These are phyloP conservation scores for Hypercompe scribonia DNA, from an alignment of 2,888 invertebrate species.

Conservation along the genomic window DNA sequence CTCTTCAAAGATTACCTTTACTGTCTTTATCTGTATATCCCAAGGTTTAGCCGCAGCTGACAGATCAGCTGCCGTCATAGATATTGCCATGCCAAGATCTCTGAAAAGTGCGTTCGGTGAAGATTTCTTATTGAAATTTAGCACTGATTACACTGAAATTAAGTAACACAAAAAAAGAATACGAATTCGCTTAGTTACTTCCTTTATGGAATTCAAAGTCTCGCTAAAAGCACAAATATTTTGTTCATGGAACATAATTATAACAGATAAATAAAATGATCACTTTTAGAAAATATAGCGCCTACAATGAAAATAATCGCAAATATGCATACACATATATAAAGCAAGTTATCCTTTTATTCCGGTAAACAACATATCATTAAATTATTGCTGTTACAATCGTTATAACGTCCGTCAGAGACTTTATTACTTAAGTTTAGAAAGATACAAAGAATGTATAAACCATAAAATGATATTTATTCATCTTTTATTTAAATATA, in stretches of 20 bases:
- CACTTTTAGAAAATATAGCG: not conserved
- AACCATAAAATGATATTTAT: too few species aligned
- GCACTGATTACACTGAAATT: not conserved
- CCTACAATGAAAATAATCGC: not conserved
- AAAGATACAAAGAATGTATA: too few species aligned
- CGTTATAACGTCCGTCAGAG: too few species aligned
- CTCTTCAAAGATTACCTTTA: slow-evolving; percentile 93
- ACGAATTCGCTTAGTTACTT: not conserved
- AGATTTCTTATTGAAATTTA: not conserved
- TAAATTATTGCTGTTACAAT: not conserved
- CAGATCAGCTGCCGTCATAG: slow-evolving; percentile 94
- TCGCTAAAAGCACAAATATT: not conserved
- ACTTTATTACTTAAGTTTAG: too few species aligned
- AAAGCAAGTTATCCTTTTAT: not conserved
- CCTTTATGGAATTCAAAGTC: not conserved
- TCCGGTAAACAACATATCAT: not conserved
- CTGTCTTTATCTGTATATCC: slow-evolving; percentile 92
- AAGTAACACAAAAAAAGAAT: not conserved
- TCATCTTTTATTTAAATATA: too few species aligned
- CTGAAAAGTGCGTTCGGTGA: slow-evolving; percentile 60
- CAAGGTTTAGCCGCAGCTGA: slow-evolving; percentile 95
- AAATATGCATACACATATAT: not conserved
- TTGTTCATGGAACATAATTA: not conserved
- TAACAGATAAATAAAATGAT: not conserved
- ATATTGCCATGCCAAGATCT: slow-evolving; percentile 90